Conservation (phyloP, 2,888 invertebrate genomes). For the Lampropteryx suffumata region DNA sequence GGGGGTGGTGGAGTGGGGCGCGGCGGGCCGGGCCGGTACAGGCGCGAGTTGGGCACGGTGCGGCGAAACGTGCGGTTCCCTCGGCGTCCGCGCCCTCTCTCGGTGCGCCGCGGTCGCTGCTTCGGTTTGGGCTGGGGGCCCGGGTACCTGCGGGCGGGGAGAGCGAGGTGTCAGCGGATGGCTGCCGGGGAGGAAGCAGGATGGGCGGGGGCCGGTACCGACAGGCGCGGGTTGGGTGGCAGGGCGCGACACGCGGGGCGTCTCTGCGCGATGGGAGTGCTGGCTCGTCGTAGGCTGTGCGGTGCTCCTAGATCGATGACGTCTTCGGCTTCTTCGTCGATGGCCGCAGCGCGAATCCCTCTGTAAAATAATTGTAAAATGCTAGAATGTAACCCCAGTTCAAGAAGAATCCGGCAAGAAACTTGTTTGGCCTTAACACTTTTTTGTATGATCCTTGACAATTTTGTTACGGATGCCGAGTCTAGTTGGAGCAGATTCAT, state of each 20-base stretch:
- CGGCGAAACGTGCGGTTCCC: slow-evolving; percentile 45
- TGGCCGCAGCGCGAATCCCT: slow-evolving; percentile 4
- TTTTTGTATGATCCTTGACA: too few species aligned
- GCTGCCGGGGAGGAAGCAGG: too few species aligned
- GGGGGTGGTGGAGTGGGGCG: slow-evolving; percentile 39
- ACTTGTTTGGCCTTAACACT: too few species aligned
- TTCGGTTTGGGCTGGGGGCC: slow-evolving; percentile 36
- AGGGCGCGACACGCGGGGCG: slow-evolving; percentile 15
- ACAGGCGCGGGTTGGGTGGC: slow-evolving; percentile 61
- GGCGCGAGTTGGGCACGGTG: slow-evolving; percentile 61
- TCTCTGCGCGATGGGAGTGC: slow-evolving; percentile 26
- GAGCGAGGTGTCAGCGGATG: too few species aligned
- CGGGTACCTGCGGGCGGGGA: slow-evolving; percentile 48
- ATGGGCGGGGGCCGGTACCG: slow-evolving; percentile 38
- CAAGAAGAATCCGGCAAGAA: too few species aligned
- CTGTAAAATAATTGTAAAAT: too few species aligned
- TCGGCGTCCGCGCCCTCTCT: slow-evolving; percentile 31
- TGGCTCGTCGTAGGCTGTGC: slow-evolving; percentile 25
- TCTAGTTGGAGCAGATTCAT: too few species aligned
- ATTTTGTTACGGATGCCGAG: too few species aligned
- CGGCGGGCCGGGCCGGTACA: slow-evolving; percentile 59
- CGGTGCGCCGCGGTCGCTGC: slow-evolving; percentile 20
- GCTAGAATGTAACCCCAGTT: too few species aligned
- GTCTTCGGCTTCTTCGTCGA: slow-evolving; percentile 37
- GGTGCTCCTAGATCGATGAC: slow-evolving; percentile 43